phyloP scores from a whole-genome alignment of 1,140 invertebrate genomes.

The Drosophila bocqueti region DNA sequence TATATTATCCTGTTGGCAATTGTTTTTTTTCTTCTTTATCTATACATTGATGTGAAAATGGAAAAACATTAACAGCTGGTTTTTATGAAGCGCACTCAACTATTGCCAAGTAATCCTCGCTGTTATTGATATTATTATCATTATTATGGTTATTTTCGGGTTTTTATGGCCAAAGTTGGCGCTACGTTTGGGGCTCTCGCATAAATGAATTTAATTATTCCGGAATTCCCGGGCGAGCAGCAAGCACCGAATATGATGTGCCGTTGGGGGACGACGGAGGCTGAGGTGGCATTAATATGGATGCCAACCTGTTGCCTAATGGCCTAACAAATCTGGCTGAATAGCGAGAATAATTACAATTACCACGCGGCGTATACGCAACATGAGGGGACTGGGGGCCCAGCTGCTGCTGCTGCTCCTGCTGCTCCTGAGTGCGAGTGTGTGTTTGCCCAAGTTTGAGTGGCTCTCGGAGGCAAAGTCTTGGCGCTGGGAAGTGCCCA shows the following conservation, averaged over 20 bases:
- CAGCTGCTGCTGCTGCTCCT: neutral
- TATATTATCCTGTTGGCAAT: neutral
- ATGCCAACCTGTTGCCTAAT: conserved; percentile 64
- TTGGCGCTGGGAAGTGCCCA: conserved; percentile 59
- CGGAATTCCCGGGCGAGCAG: conserved; percentile 27
- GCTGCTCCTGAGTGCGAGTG: neutral
- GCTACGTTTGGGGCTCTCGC: conserved; percentile 36
- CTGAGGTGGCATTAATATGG: conserved; percentile 39
- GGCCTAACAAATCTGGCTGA: conserved; percentile 52
- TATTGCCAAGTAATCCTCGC: conserved; percentile 68
- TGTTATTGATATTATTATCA: conserved; percentile 70
- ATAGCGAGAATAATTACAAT: conserved; percentile 56
- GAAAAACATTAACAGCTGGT: conserved; percentile 69
- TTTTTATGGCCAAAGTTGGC: conserved; percentile 69
- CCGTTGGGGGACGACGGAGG: conserved; percentile 1
- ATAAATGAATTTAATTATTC: conserved; percentile 78
- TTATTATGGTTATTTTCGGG: conserved; percentile 66
- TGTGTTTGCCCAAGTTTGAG: conserved; percentile 56
- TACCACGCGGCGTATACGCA: conserved; percentile 62
- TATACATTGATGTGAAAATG: conserved; percentile 56
- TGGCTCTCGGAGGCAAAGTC: conserved; percentile 67
- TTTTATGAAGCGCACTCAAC: conserved; percentile 68
- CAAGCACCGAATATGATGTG: conserved; percentile 22
- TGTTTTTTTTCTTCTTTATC: conserved; percentile 16
- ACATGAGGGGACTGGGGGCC: conserved; percentile 10